Base-by-base conservation (phyloP, 2,113 vertebrate genomes). In the Pseudopipra pipra region DNA sequence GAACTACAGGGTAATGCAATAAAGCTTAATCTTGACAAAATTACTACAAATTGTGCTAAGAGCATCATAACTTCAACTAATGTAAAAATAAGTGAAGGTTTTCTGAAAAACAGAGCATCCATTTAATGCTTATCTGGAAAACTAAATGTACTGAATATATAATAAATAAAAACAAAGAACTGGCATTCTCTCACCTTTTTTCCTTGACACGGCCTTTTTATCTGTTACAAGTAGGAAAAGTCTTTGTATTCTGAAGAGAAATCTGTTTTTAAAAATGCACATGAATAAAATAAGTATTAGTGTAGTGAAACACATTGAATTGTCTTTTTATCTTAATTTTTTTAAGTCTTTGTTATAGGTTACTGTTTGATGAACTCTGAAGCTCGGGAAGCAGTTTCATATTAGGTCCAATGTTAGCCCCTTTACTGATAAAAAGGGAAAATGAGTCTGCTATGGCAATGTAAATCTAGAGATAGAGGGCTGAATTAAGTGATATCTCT, bases 31-130 rank as follows among this genome's bases (percentile, higher is more conserved):
- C 54, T 94, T 88, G 81, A 72, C 35, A 93, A 86, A 95, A 96
- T 96, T 93, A 81, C 90, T 56, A 83, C 72, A 63, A 68, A 92
- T 93, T 93, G 62, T 92, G 55, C 51, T 81, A 95, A 96, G 39
- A 92, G 91, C 82, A 41, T 92, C n/a, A 15, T 65, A 93, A 71
- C 59, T 94, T 88, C 65, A 65, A 49, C 66, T 76, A 82, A 75
- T 2, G 12, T 76, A 49, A 89, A 84, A 94, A 59, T 72, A 93
- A 81, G 65, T 49, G 90, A 86, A 71, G 59, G 39, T 77, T 94
- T 93, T 95, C 68, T 86, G 61, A 84, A 78, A 81, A 90, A 61
- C 33, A 86, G 30, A 59, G 11, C 35, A 67, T 91, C 46, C 43
- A 56, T 85, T 91, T 91, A 84, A 43, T 66, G 43, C 43, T 84